Evolutionary conservation across 2,113 vertebrate species (phyloP).

Genomic region (Pogona vitticeps): DNA sequence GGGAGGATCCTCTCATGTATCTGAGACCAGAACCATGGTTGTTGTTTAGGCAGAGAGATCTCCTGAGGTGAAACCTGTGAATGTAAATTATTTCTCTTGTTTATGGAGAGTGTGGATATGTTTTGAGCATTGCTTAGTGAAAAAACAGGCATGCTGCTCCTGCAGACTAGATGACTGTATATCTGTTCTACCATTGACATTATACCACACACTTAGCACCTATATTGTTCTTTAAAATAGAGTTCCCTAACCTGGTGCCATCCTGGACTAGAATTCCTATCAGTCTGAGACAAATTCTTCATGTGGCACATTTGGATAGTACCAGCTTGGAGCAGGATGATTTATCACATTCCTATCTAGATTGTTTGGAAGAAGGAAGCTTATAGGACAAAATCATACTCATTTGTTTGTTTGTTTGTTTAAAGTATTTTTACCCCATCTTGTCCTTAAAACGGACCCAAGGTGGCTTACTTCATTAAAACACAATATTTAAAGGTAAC

Average conservation of each 20-base stretch:
- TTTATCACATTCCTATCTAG: neutral
- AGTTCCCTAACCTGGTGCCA: neutral
- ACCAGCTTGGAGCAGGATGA: neutral
- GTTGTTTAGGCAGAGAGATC: neutral
- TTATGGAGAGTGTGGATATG: neutral
- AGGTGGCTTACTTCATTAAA: too few relatives aligned
- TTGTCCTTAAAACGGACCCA: too few relatives aligned
- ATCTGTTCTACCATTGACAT: neutral
- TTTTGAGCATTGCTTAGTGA: neutral
- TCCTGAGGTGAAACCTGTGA: neutral
- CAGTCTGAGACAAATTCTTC: neutral
- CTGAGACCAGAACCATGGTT: neutral
- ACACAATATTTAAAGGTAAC: too few relatives aligned
- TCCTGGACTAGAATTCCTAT: neutral
- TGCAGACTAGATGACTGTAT: neutral
- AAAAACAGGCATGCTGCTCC: neutral
- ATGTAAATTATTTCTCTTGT: neutral
- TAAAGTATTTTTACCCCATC: too few relatives aligned
- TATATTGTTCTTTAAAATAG: neutral
- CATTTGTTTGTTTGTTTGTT: too few relatives aligned
- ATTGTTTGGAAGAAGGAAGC: too few relatives aligned
- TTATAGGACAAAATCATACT: too few relatives aligned
- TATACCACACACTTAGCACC: too few relatives aligned
- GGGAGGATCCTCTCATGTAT: conserved; percentile 1
- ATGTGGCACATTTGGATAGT: neutral